Evolutionary conservation across 2,797 vertebrate species (phyloP).

Genomic region (Coreius guichenoti): DNA sequence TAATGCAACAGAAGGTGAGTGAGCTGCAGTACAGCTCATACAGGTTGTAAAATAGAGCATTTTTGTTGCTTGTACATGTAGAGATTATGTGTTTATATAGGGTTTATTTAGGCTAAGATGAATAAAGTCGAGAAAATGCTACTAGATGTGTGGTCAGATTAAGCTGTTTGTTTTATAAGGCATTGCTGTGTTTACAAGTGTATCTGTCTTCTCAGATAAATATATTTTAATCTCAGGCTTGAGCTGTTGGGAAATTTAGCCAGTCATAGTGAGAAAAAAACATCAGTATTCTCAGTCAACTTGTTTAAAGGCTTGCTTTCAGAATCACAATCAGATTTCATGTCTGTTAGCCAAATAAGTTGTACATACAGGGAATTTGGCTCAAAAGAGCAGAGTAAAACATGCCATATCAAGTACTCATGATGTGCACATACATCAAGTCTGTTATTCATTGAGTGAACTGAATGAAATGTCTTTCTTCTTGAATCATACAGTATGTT

Average conservation of each 20-base stretch:
- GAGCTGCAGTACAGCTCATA: neutral
- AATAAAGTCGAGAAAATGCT: constrained; percentile 15
- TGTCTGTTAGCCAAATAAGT: neutral
- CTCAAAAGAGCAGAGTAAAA: neutral
- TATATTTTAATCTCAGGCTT: neutral
- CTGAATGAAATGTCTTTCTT: neutral
- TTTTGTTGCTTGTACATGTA: constrained; percentile 25
- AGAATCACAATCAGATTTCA: neutral
- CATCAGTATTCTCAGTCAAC: neutral
- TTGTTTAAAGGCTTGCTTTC: neutral
- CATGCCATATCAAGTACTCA: neutral
- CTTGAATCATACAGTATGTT: neutral
- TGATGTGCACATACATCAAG: neutral
- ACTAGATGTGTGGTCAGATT: constrained; percentile 19
- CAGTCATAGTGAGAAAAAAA: neutral
- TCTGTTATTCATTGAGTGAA: neutral
- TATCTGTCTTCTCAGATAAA: constrained; percentile 13
- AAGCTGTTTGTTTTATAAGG: constrained; percentile 10
- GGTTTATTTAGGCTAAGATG: constrained; percentile 10
- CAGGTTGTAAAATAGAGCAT: constrained; percentile 2
- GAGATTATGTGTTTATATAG: neutral
- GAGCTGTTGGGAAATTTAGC: neutral
- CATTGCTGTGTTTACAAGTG: neutral
- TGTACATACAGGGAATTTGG: neutral
- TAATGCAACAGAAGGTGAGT: neutral